These are phyloP conservation scores for Fulica atra DNA, from an alignment of 2,113 vertebrate species.

Conservation along the genomic window DNA sequence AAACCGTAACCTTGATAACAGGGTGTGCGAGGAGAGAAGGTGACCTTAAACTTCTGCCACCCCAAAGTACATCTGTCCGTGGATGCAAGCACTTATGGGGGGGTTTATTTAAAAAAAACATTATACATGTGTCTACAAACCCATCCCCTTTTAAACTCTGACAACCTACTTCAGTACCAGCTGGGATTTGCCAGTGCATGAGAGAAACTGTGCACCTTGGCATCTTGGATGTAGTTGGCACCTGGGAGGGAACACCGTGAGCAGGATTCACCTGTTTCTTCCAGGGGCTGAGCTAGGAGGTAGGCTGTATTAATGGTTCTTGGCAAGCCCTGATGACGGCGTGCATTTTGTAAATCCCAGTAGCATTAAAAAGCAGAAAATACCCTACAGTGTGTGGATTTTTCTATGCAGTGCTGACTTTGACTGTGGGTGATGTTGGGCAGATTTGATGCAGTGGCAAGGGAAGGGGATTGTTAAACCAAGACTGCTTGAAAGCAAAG, in stretches of 20 bases:
- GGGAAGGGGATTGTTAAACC: not conserved
- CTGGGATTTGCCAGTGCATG: not conserved
- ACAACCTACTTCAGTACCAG: not conserved
- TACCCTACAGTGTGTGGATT: not conserved
- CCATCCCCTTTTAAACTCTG: not conserved
- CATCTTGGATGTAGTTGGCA: not conserved
- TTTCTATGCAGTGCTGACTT: not conserved
- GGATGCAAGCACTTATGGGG: not conserved
- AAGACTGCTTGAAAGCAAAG: not conserved
- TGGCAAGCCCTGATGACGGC: rapidly evolving
- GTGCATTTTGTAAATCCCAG: not conserved
- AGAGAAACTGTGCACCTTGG: not conserved
- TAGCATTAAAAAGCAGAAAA: not conserved
- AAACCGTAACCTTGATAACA: not conserved
- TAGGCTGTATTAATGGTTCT: rapidly evolving
- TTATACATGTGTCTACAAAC: not conserved
- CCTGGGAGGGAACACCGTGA: not conserved
- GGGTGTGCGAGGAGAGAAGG: not conserved
- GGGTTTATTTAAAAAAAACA: not conserved
- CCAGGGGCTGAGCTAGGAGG: not conserved
- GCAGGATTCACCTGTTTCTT: not conserved
- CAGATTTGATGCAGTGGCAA: not conserved
- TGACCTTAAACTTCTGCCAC: conserved; percentile 22
- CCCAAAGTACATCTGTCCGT: not conserved
- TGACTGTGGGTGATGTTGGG: not conserved